These are phyloP conservation scores for Osmoderma eremita DNA, from an alignment of 2,888 invertebrate genomes.

Conservation along the genomic window DNA sequence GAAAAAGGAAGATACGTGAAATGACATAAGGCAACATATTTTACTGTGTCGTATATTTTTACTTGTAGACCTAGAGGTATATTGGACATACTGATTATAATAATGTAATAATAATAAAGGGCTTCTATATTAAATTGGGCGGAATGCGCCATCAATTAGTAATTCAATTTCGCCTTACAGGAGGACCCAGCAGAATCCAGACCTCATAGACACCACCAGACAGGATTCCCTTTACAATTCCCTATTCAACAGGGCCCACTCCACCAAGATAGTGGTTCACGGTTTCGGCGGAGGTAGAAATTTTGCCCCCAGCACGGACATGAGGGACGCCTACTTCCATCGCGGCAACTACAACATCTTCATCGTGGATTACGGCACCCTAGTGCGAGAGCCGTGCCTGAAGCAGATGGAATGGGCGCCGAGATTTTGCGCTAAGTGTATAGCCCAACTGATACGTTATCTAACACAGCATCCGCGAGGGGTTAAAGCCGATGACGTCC, in stretches of 20 bases:
- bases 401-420: conserved; percentile 68
- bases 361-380: conserved; percentile 84
- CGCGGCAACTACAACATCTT: conserved; percentile 85
- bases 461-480: conserved; percentile 81
- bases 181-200: conserved; percentile 79
- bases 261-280: conserved; percentile 89
- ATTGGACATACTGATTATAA: no score
- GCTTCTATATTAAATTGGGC: no score
- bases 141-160: background rate
- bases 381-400: conserved; percentile 85
- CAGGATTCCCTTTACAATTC: conserved; percentile 77
- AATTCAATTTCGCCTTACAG: conserved; percentile 60
- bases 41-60: no score
- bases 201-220: conserved; percentile 76
- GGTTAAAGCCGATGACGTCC: conserved; percentile 77
- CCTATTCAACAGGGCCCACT: conserved; percentile 79
- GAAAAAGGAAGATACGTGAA: no score
- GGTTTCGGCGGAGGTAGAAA: conserved; percentile 90
- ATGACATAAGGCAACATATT: no score
- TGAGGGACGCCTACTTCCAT: conserved; percentile 84
- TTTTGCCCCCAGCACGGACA: conserved; percentile 84
- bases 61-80: no score
- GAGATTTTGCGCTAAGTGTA: conserved; percentile 71
- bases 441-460: conserved; percentile 83
- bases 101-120: no score